phyloP scores from a whole-genome alignment of 2,113 vertebrate species.

The Panthera uncia region DNA sequence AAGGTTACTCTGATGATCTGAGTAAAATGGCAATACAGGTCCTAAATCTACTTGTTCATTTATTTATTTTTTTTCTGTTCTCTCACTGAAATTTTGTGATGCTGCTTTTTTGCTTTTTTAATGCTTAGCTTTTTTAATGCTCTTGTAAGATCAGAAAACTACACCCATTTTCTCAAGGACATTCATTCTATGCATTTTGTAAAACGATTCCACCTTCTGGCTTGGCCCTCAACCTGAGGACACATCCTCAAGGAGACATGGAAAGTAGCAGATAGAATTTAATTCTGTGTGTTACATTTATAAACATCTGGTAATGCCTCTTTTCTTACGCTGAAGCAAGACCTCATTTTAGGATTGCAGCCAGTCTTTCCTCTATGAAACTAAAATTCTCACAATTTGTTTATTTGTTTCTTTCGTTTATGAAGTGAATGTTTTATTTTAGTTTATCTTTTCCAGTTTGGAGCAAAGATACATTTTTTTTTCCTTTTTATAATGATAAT shows the following conservation, averaged over 20 bases:
- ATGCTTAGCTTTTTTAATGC: not conserved
- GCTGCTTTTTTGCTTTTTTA: not conserved
- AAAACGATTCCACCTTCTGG: not conserved
- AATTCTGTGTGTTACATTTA: not conserved
- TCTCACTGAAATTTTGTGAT: not conserved
- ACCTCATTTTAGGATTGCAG: not conserved
- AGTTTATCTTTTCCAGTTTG: not conserved
- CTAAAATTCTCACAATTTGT: not conserved
- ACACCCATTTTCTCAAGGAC: not conserved
- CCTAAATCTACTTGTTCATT: not conserved
- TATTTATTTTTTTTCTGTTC: not conserved
- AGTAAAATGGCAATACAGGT: not conserved
- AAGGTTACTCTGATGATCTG: not conserved
- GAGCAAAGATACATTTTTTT: not conserved
- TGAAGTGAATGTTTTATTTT: not conserved
- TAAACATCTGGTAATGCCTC: not conserved
- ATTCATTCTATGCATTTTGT: not conserved
- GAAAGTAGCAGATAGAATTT: not conserved
- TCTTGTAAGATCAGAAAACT: not conserved
- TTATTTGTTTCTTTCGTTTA: not conserved
- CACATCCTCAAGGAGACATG: not conserved
- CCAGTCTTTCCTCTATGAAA: not conserved
- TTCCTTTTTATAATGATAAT: not conserved
- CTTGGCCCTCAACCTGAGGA: not conserved
- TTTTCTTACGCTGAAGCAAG: not conserved